Evolutionary conservation across 2,888 invertebrate species (phyloP), one percentile per base, ranked within the genome.

Genomic region (Eustalomyia histrio): DNA sequence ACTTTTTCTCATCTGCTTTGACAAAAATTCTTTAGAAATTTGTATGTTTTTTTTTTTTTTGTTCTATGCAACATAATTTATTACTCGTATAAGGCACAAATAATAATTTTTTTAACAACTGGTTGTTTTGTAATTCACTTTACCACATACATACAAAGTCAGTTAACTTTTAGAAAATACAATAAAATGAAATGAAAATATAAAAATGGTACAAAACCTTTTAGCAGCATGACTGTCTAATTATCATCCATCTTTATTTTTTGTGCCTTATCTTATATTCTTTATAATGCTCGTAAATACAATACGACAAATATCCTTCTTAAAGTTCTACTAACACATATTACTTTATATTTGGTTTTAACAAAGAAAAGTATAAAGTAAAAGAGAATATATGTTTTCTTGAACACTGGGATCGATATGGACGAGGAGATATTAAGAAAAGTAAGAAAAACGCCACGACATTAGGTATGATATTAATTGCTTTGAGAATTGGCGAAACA

Each of bases 141-240:
- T 18, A 18, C n/a, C 21, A 43, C 24, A 33, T 43, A 43, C 24
- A 33, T 43, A 33, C 12, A 18, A 50, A 61, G 18, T 50, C 65
- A 17, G 55, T 73, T 33, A 57, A 55, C 55, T 61, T 60, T 33
- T 33, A 12, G 29, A 12, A 43, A 68, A 55, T 55, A 33, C 61
- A 17, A 24, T n/a, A n/a, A n/a, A n/a, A n/a, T n/a, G n/a, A n/a
- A n/a, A n/a, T n/a, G 29, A 12, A 43, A 68, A 55, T 55, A 33
- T 61, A 17, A 24, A 9, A 52, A 67, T 35, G 58, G 33, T 18
- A 24, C 52, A 12, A 60, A 79, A 74, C 35, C 58, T 65, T 75
- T 79, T 75, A 71, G 65, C 74, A 79, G 16, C 69, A 75, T 79
- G 79, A 72, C 75, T 68, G 52, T 80, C 67, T 80, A 76, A 80